Evolutionary conservation across 2,888 invertebrate genomes (phyloP), one percentile per base, ranked within the genome.

Genomic region (Drosophila affinis): DNA sequence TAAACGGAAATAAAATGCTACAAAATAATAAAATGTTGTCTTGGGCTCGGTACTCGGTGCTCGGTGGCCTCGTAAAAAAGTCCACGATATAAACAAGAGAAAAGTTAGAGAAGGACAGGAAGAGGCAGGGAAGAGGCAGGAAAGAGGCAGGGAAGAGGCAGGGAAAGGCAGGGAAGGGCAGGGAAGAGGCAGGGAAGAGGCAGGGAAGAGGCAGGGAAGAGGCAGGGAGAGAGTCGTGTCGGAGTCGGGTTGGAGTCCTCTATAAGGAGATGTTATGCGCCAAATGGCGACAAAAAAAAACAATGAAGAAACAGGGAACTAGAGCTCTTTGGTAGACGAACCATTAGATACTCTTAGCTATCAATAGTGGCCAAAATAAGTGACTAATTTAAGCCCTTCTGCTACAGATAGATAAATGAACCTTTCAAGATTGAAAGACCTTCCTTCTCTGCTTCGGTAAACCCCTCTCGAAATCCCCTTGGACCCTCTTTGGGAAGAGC

Each of bases 1-100:
- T 85, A 76, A 78, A 72, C 76, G 83, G 74, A 89, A 82, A 78
- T 79, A 82, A 87, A 87, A 81, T 81, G 89, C 72, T 72, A 78
- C 76, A 81, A 85, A 85, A 85, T 79, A 87, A 88, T 81, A 88
- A 85, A 85, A 85, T 78, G 79, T 70, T 65, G 59, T 59, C 57
- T 54, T 59, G 75, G 47, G 64, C 55, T 34, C 39, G 61, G 55
- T 53, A 59, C 39, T 21, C 3, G 21, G 21, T 21, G 64, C 55
- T 29, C 39, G 61, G 55, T 53, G 62, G 32, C 58, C 68, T 72
- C 81, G 61, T 70, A 83, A 86, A 80, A 80, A 63, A 54, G 65
- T 62, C 72, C 49, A 32, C 24, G 51, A 58, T 69, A 81, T 74
- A 78, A 79, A 75, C 62, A 81, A 64, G 53, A 57, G 44, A 39